Evolutionary conservation across 1,140 invertebrate genomes (phyloP), one percentile per base, ranked within the genome.

Genomic region (Drosophila burlai): DNA sequence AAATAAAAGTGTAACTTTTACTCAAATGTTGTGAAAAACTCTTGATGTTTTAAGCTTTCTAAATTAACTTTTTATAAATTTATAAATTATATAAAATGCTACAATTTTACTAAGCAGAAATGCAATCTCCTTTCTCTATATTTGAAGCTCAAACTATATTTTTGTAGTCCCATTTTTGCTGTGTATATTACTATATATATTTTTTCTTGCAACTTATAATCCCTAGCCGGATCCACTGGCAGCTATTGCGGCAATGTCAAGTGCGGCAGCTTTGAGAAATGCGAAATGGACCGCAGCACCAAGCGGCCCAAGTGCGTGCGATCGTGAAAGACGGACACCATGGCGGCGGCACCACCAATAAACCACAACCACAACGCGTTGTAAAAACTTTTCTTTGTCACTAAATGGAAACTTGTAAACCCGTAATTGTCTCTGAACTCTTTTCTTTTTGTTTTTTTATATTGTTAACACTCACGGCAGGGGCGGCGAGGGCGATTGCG

Each of bases 171-270:
- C 34, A 0, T 55, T 55, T 16, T 21, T 55, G 9, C 21, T 55
- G 24, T 55, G 0, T 7, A 36, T 24, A 13, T 29, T 47, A 9
- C 26, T 13, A 29, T 21, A n/a, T 8, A 40, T 43, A 46, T 42
- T 11, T 43, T 16, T 18, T n/a, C 8, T 46, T 31, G 18, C 50
- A 36, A 16, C 0, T 38, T 24, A 10, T 38, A 24, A 38, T 55
- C 52, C 72, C 21, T 85, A 94, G 94, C 94, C 82, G 91, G 94
- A 63, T 94, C 93, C 36, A 91, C 93, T 34, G 94, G 94, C 5
- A 93, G 94, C 16, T 96, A 95, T 79, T 96, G 96, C 79, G 95
- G 94, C 69, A 96, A 96, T 80, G 94, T 95, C 38, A 96, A 95
- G 91, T 96, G 96, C 78, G 94, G 93, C 79, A 80, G 94, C 7